Evolutionary conservation across 1,140 invertebrate species (phyloP).

Genomic region (Temnothorax curvispinosus): DNA sequence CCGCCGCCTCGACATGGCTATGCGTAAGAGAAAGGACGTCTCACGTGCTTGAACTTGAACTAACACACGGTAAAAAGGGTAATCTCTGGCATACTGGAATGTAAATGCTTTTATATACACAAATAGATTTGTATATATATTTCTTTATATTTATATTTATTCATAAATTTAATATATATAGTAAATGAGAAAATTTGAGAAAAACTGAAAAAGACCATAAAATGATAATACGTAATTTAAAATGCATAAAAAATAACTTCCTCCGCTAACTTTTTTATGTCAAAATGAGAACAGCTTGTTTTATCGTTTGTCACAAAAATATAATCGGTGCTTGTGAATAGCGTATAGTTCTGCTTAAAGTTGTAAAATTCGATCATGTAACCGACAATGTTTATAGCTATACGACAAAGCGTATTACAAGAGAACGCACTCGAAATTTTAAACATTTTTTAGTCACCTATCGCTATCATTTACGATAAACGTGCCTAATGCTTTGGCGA

Average conservation of each 20-base stretch:
- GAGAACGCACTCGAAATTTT: neutral
- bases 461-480: conserved; percentile 26
- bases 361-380: neutral
- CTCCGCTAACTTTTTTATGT: neutral
- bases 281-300: neutral
- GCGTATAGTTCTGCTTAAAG: neutral
- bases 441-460: neutral
- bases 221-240: neutral
- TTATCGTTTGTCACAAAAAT: neutral
- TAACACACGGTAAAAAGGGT: neutral
- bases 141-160: neutral
- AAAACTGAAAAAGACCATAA: neutral
- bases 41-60: conserved; percentile 30
- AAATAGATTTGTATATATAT: neutral
- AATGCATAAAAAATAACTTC: neutral
- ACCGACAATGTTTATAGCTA: neutral
- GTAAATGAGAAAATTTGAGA: neutral
- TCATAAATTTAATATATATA: neutral
- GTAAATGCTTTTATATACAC: neutral
- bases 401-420: neutral
- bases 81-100: neutral
- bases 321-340: neutral
- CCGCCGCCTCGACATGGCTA: neutral
- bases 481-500: neutral
- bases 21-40: conserved; percentile 18